These are phyloP conservation scores for Sebastes trivittatus DNA, from an alignment of 2,797 vertebrate species.

Conservation along the genomic window DNA sequence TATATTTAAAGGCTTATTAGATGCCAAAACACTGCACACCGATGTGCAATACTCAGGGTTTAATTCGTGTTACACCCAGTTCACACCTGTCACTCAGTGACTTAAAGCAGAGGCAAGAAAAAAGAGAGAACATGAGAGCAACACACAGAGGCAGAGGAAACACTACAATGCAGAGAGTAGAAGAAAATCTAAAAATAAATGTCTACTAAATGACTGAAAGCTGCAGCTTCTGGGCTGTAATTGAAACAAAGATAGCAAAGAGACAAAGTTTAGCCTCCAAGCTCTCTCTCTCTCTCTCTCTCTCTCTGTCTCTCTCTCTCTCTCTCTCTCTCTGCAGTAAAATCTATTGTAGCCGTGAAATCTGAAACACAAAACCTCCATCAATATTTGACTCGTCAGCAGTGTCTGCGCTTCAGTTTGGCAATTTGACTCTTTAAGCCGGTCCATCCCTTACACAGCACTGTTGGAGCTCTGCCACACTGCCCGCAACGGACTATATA, in stretches of 20 bases:
- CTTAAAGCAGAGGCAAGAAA: neutral
- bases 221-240: neutral
- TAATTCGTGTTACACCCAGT: no score
- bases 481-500: neutral
- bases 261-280: neutral
- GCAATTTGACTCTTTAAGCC: constrained; percentile 12
- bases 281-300: constrained; percentile 8
- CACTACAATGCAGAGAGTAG: neutral
- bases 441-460: neutral
- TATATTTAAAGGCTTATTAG: neutral
- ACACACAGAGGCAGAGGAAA: neutral
- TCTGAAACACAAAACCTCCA: constrained; percentile 7
- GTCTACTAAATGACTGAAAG: neutral
- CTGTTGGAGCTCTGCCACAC: neutral
- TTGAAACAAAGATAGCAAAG: neutral
- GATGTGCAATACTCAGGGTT: neutral
- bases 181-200: neutral
- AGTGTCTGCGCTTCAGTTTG: constrained; percentile 9
- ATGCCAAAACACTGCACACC: neutral
- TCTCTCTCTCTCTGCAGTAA: neutral
- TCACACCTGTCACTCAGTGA: no score
- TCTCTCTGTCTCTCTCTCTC: neutral
- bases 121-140: neutral
- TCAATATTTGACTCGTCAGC: constrained; percentile 41
- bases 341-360: constrained; percentile 5